Evolutionary conservation across 2,113 vertebrate genomes (phyloP).

Genomic region (Tenrec ecaudatus): DNA sequence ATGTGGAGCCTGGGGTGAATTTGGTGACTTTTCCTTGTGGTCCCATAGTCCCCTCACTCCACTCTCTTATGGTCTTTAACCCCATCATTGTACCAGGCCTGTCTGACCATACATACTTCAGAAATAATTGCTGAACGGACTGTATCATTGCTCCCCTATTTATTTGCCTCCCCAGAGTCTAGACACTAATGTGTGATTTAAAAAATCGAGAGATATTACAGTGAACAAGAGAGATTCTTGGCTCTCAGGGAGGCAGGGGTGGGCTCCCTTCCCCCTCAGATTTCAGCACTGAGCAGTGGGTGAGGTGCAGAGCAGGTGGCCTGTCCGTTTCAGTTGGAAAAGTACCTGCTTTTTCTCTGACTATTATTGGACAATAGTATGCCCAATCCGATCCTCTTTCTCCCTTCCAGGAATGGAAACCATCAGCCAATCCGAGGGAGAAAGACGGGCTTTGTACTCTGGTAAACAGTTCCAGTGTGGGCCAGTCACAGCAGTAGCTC

Average conservation of each 20-base stretch:
- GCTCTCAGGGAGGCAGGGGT: not conserved
- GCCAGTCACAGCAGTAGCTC: too few species aligned
- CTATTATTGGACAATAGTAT: not conserved
- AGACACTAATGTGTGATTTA: not conserved
- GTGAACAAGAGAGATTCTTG: not conserved
- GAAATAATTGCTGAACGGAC: not conserved
- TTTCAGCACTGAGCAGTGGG: not conserved
- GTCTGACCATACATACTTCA: not conserved
- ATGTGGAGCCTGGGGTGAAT: not conserved
- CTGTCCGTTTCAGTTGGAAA: accelerated
- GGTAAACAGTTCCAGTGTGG: too few species aligned
- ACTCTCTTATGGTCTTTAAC: not conserved
- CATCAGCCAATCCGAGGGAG: too few species aligned
- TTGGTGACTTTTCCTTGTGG: not conserved
- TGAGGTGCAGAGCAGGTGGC: not conserved
- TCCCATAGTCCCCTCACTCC: not conserved
- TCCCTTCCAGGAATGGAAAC: not conserved
- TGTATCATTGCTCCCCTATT: not conserved
- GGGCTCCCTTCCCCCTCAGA: not conserved
- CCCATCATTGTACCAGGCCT: not conserved
- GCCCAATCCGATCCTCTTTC: too few species aligned
- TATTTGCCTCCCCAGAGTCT: not conserved
- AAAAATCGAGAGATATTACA: not conserved
- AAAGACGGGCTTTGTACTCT: too few species aligned
- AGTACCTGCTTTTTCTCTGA: not conserved